Evolutionary conservation across 2,888 invertebrate genomes (phyloP).

Genomic region (Rhyacophila evoluta): DNA sequence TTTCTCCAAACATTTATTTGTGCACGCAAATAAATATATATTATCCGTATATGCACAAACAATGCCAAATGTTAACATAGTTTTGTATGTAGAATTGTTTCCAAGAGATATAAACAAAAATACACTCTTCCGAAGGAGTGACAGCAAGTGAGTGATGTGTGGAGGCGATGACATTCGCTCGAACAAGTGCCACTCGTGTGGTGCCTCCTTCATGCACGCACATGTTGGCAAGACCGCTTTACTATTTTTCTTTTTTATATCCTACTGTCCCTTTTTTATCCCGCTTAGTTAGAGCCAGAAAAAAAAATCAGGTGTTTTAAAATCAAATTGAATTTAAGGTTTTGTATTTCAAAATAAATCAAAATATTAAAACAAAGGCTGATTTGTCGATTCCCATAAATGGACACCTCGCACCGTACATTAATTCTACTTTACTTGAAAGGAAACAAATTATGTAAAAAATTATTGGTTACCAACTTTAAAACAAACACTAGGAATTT

Average conservation of each 20-base stretch:
- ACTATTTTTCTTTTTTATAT: neutral
- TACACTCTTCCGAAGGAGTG: neutral
- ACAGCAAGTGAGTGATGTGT: conserved; percentile 12
- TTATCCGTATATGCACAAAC: neutral
- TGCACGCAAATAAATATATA: too few species aligned
- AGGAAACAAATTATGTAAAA: too few species aligned
- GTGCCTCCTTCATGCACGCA: neutral
- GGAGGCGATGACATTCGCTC: neutral
- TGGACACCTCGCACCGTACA: too few species aligned
- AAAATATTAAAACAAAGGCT: too few species aligned
- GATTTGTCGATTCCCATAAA: too few species aligned
- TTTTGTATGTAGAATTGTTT: neutral
- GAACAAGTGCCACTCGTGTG: conserved; percentile 22
- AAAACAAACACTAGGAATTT: too few species aligned
- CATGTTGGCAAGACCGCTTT: neutral
- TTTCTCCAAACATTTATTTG: too few species aligned
- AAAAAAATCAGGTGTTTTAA: neutral
- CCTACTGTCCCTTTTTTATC: conserved; percentile 8
- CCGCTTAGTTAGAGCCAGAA: neutral
- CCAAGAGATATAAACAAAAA: neutral
- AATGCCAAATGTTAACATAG: neutral
- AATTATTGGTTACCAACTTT: too few species aligned
- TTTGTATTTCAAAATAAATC: too few species aligned
- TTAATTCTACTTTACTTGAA: too few species aligned
- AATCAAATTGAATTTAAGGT: neutral